These are phyloP conservation scores for Alces alces DNA, from an alignment of 2,113 vertebrate genomes.

Conservation along the genomic window DNA sequence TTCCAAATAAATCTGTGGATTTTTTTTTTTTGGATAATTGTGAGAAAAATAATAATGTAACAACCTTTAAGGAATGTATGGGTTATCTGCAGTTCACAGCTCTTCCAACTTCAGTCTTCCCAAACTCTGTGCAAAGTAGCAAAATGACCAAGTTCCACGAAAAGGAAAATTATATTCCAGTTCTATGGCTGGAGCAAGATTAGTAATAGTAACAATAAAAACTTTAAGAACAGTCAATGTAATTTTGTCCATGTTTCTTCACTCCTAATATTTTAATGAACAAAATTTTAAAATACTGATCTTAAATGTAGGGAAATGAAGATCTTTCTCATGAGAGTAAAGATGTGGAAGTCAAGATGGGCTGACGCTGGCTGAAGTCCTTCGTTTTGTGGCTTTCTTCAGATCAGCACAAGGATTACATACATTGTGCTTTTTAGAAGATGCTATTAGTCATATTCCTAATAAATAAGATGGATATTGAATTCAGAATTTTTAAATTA, in stretches of 20 bases:
- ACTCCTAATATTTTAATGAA: not conserved
- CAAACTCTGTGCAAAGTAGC: constrained; percentile 4
- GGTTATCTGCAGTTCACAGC: constrained; percentile 60
- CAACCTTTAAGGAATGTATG: constrained; percentile 6
- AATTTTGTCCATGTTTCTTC: not conserved
- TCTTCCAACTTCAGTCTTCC: not conserved
- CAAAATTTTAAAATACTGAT: constrained; percentile 13
- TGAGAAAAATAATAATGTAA: constrained; percentile 67
- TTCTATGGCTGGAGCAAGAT: not conserved
- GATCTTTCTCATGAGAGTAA: not conserved
- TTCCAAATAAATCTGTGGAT: constrained; percentile 66
- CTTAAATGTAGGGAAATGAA: not conserved
- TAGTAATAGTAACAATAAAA: not conserved
- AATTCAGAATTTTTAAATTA: not conserved
- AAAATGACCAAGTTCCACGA: not conserved
- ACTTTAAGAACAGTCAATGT: not conserved
- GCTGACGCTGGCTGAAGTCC: not conserved
- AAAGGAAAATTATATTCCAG: not conserved
- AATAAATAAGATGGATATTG: not conserved
- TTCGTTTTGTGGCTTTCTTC: not conserved
- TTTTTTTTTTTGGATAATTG: constrained; percentile 43
- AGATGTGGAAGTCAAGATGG: not conserved
- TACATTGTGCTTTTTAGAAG: not conserved
- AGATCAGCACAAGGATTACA: not conserved
- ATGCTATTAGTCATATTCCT: not conserved